These are phyloP conservation scores for Coryphaenoides rupestris DNA, from an alignment of 2,113 vertebrate genomes.

Conservation along the genomic window DNA sequence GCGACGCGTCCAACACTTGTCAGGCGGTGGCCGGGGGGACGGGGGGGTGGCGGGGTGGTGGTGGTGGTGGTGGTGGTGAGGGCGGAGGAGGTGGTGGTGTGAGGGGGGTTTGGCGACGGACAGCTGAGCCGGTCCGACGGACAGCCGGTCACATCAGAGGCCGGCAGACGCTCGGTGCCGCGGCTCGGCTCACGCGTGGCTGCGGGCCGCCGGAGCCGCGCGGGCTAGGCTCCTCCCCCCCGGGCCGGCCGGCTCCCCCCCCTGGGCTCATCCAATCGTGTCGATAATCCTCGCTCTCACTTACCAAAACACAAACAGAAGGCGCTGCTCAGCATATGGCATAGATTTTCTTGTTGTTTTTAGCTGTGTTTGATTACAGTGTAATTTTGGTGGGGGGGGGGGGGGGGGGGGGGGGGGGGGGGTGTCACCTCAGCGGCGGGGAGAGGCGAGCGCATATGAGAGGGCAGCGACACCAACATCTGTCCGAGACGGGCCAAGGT, in stretches of 20 bases:
- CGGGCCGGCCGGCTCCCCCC: slow-evolving; percentile 27
- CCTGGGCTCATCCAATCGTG: slow-evolving; percentile 38
- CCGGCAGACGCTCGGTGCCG: not conserved
- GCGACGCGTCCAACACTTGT: slow-evolving; percentile 66
- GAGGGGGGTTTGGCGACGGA: slow-evolving; percentile 52
- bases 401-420: too few relatives aligned
- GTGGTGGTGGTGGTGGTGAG: not conserved
- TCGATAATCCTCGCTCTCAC: slow-evolving; percentile 57
- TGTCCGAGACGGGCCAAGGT: slow-evolving; percentile 39
- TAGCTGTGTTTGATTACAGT: slow-evolving; percentile 64
- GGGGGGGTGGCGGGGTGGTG: not conserved
- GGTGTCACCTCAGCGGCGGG: slow-evolving; percentile 57
- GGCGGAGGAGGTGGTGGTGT: not conserved
- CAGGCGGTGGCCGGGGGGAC: slow-evolving; percentile 41
- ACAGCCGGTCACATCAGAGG: slow-evolving; percentile 57
- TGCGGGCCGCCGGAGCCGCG: slow-evolving; percentile 4
- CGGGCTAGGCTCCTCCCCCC: slow-evolving; percentile 20
- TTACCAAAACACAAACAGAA: slow-evolving; percentile 59
- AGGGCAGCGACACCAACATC: slow-evolving; percentile 49
- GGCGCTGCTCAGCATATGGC: slow-evolving; percentile 63
- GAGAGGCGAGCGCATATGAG: slow-evolving; percentile 48
- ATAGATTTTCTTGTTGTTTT: slow-evolving; percentile 69
- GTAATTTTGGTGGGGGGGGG: too few relatives aligned
- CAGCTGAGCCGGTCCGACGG: slow-evolving; percentile 68
- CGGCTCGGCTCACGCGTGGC: not conserved